These are phyloP conservation scores for Coregonus suidteri DNA, from an alignment of 2,797 vertebrate species.

Conservation along the genomic window DNA sequence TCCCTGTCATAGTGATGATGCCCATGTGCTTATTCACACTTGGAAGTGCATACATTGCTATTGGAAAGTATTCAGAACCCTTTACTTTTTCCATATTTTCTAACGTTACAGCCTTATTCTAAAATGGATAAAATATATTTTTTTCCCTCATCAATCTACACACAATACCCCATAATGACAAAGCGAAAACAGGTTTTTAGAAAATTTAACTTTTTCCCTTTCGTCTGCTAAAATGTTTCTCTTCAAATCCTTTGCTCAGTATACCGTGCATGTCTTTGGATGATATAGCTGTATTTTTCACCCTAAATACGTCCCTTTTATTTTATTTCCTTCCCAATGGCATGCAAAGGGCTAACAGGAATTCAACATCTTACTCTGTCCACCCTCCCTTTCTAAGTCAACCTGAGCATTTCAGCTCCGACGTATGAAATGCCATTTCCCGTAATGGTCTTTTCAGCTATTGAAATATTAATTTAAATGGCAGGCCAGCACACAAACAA, in stretches of 20 bases:
- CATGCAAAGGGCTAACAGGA: conserved; percentile 57
- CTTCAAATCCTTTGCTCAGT: conserved; percentile 38
- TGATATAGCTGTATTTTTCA: conserved; percentile 31
- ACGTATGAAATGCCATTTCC: conserved; percentile 57
- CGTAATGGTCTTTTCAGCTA: conserved; percentile 52
- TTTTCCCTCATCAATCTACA: no score
- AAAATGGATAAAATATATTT: no score
- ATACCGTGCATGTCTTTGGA: conserved; percentile 45
- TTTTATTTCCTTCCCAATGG: conserved; percentile 27
- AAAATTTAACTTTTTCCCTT: no score
- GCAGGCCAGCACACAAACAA: no score
- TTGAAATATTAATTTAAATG: conserved; percentile 63
- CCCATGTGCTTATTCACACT: no score
- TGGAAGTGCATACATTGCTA: no score
- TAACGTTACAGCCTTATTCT: no score
- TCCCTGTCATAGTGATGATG: no score
- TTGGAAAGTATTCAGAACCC: no score
- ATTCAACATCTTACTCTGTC: conserved; percentile 30
- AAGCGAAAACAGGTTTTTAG: no score
- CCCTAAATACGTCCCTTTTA: conserved; percentile 46
- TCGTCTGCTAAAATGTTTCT: conserved; percentile 10
- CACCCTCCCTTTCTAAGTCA: conserved; percentile 12
- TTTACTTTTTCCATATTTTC: no score
- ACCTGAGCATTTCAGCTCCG: conserved; percentile 58
- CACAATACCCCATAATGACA: no score